Conservation (phyloP, 2,888 invertebrate species). For the Cerceris rybyensis region DNA sequence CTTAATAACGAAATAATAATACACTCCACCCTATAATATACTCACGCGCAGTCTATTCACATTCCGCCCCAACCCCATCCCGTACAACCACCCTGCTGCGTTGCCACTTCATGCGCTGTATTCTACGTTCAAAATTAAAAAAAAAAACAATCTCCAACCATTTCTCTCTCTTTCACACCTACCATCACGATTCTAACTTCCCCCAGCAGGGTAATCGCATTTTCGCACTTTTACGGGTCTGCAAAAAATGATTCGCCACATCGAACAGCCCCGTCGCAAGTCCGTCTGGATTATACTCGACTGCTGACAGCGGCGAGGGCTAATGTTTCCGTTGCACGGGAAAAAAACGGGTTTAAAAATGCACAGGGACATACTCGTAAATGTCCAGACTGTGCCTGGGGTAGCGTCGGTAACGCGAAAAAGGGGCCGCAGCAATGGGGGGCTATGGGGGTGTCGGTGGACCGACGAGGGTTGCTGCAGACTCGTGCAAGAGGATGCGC, state of each 20-base stretch:
- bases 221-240: slow-evolving; percentile 38
- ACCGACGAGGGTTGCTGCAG: slow-evolving; percentile 31
- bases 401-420: slow-evolving; percentile 28
- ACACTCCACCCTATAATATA: too few species aligned
- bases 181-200: too few species aligned
- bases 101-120: too few species aligned
- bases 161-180: too few species aligned
- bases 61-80: too few species aligned
- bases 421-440: slow-evolving; percentile 30
- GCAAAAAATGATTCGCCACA: slow-evolving; percentile 32
- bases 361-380: slow-evolving; percentile 62
- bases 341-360: slow-evolving; percentile 64
- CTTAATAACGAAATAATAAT: too few species aligned
- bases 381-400: slow-evolving; percentile 61
- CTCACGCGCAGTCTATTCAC: too few species aligned
- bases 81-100: too few species aligned
- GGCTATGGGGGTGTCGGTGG: slow-evolving; percentile 17
- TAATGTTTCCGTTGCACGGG: slow-evolving; percentile 50
- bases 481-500: slow-evolving; percentile 6
- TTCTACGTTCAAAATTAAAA: too few species aligned
- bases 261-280: slow-evolving; percentile 40
- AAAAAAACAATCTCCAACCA: too few species aligned
- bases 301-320: slow-evolving; percentile 30
- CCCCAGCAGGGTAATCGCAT: slow-evolving; percentile 13
- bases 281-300: slow-evolving; percentile 56